phyloP scores from a whole-genome alignment of 2,888 invertebrate species.

The Alloscopus bannaensis region DNA sequence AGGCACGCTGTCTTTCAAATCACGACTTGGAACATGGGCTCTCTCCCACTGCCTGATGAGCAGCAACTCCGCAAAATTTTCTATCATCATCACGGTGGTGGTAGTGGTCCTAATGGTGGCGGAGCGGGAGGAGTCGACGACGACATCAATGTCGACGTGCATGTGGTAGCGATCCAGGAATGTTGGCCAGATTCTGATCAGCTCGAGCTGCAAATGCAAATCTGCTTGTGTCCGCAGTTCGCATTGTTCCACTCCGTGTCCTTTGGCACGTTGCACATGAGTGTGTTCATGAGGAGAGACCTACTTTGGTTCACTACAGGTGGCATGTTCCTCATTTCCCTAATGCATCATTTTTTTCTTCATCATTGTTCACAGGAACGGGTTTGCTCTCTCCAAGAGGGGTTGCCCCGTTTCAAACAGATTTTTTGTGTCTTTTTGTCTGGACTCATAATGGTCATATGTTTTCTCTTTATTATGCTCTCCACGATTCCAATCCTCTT shows the following conservation, averaged over 20 bases:
- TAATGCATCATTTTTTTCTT: conserved; percentile 1
- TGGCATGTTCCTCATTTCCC: conserved; percentile 37
- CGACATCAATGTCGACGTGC: conserved; percentile 80
- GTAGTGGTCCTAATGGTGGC: not conserved
- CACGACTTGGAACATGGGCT: conserved; percentile 98
- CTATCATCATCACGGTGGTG: conserved; percentile 51
- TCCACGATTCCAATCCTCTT: not conserved
- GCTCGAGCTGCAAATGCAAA: conserved; percentile 94
- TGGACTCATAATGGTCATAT: too few species aligned
- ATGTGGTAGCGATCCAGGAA: conserved; percentile 96
- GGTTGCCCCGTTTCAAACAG: not conserved
- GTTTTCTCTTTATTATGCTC: not conserved
- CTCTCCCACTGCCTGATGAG: conserved; percentile 79
- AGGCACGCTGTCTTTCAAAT: conserved; percentile 87
- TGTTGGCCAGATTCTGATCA: conserved; percentile 90
- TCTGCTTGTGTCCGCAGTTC: conserved; percentile 94
- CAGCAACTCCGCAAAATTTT: conserved; percentile 70
- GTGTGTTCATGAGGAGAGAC: conserved; percentile 91
- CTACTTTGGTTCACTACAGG: conserved; percentile 96
- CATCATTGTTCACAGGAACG: not conserved
- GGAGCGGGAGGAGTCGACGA: conserved; percentile 30
- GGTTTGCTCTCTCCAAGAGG: not conserved
- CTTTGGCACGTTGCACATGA: conserved; percentile 91
- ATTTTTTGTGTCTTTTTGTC: not conserved
- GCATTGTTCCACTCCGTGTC: conserved; percentile 90